Percentiles rank a stretch among this genome's conserved stretches.
These are phyloP conservation scores for Rhabdomys pumilio DNA, from an alignment of 2,797 vertebrate genomes.

Conservation along the genomic window DNA sequence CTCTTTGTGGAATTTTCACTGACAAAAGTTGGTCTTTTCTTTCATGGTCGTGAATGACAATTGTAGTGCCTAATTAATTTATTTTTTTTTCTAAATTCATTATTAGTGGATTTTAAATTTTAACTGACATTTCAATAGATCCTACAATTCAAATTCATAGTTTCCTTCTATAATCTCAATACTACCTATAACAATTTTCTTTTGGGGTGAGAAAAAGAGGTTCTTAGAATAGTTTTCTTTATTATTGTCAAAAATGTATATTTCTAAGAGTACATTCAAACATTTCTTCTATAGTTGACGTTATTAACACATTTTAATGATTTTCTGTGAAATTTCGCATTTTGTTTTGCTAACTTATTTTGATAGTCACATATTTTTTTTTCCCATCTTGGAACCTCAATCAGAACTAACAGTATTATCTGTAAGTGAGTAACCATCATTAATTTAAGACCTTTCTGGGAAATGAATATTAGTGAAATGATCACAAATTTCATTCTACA, in stretches of 20 bases:
- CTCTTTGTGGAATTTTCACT: background rate
- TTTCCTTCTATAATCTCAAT: background rate
- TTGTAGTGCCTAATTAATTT: background rate
- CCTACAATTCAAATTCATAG: background rate
- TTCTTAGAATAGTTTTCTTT: background rate
- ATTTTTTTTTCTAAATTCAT: no score
- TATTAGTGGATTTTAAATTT: background rate
- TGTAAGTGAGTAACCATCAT: background rate
- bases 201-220: background rate
- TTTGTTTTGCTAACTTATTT: background rate
- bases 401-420: slow-evolving; percentile 30
- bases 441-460: background rate
- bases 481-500: background rate
- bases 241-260: background rate
- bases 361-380: background rate
- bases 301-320: background rate
- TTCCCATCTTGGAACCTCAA: background rate
- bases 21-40: background rate
- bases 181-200: background rate
- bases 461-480: slow-evolving; percentile 51
- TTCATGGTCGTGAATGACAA: background rate
- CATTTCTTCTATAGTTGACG: background rate
- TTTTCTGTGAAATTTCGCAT: background rate
- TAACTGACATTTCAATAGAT: background rate
- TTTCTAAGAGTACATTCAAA: background rate